A percentile compares a stretch with the other conserved stretches of the same genome.
phyloP scores from a whole-genome alignment of 2,888 invertebrate genomes.

The Magallana nippona region DNA sequence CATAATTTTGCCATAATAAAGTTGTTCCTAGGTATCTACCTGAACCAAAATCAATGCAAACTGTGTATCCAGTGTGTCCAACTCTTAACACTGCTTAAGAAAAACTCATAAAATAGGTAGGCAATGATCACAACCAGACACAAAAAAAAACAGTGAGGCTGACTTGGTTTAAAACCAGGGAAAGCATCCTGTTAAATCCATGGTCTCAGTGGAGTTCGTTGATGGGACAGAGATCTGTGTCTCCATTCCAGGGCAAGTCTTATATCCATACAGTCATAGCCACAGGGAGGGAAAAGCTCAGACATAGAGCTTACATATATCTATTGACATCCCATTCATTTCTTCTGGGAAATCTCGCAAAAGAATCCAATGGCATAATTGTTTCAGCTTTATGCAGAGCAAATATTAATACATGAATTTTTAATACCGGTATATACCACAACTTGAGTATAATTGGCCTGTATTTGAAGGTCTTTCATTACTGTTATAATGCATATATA shows the following conservation, averaged over 20 bases:
- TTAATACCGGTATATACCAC: background rate
- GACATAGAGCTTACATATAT: background rate
- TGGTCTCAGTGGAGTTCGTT: background rate
- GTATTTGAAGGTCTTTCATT: too few species aligned
- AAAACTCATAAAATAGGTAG: constrained; percentile 14
- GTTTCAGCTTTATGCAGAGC: background rate
- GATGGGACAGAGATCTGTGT: background rate
- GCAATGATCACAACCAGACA: background rate
- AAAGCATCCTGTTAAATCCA: background rate
- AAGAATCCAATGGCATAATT: background rate
- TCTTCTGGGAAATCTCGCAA: constrained; percentile 24
- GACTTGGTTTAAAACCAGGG: background rate
- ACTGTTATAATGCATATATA: too few species aligned
- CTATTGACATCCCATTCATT: constrained; percentile 9
- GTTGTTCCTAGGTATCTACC: constrained; percentile 26
- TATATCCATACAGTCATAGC: background rate
- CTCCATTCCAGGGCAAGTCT: background rate
- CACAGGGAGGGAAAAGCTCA: background rate
- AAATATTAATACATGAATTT: constrained; percentile 15
- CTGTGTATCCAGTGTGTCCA: background rate
- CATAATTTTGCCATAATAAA: constrained; percentile 26
- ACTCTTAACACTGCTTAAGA: background rate
- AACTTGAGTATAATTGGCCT: background rate
- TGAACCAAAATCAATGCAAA: constrained; percentile 31
- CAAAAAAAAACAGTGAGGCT: background rate